Evolutionary conservation across 2,888 invertebrate genomes (phyloP), one percentile per base, ranked within the genome.

Genomic region (Uropetala carovei): DNA sequence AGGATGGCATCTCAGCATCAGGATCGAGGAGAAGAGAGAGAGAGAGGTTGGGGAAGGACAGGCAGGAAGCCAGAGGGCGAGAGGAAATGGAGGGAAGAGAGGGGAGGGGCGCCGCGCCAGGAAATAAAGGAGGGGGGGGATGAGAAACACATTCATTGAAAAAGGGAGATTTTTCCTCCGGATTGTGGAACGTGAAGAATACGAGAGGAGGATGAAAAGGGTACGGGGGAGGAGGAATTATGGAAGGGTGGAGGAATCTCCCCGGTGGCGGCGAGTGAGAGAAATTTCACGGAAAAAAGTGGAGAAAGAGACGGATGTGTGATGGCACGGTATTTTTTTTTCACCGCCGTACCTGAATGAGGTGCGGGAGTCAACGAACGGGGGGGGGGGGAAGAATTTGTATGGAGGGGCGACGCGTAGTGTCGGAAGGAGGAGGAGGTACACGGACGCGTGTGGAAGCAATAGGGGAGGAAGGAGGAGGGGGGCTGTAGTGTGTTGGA

Each of bases 131-230:
- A 57, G 58, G 57, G 57, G 22, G 58, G n/a, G 57, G 85, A 85
- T n/a, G n/a, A n/a, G n/a, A n/a, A 57, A 85, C n/a, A 57, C 85
- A n/a, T 75, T 75, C 85, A 22, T 85, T 85, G 58, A 85, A 85
- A 85, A 85, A 58, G 85, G 85, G 58, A 22, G n/a, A 85, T 85
- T 85, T 27, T 58, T 58, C 58, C 57, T 57, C 58, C 22, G 85
- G 85, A 85, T 57, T 85, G 58, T 57, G 57, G 57, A 57, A 59
- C 85, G 85, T 22, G 18, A 85, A 85, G 85, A 85, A 57, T 57
- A 75, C 75, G 83, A 7, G 83, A 43, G 85, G 59, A 58, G 27
- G 22, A 58, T 58, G 85, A n/a, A 58, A 14, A 58, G 27, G 58
- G 57, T 56, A 85, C 58, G 85, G 58, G 7, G 10, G 22, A 86